Percentiles rank a stretch among this genome's conserved stretches.
These are phyloP conservation scores for Daboia siamensis DNA, from an alignment of 2,113 vertebrate genomes.

Conservation along the genomic window DNA sequence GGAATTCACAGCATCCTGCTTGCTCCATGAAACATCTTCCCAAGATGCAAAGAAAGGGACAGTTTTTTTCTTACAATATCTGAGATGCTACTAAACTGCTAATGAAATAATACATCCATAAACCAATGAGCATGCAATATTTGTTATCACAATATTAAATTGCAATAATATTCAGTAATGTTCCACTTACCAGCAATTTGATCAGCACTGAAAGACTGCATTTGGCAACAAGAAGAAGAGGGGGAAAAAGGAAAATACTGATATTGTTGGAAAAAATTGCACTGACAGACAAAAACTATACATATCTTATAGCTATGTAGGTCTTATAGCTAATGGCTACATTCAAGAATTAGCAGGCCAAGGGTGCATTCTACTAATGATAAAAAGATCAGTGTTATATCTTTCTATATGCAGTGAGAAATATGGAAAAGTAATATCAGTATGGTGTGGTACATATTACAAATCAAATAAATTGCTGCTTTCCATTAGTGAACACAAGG, in stretches of 20 bases:
- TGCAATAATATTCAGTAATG: conserved; percentile 32
- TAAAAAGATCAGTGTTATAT: not conserved
- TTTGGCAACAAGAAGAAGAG: conserved; percentile 53
- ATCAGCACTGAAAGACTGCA: conserved; percentile 82
- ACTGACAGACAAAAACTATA: conserved; percentile 70
- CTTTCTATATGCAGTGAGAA: not conserved
- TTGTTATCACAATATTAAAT: conserved; percentile 28
- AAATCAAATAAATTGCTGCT: not conserved
- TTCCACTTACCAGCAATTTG: conserved; percentile 80
- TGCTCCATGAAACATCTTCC: conserved; percentile 63
- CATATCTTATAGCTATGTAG: not conserved
- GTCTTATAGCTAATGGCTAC: not conserved
- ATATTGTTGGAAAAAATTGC: conserved; percentile 70
- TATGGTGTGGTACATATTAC: conserved; percentile 4
- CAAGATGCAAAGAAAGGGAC: conserved; percentile 52
- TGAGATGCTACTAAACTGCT: conserved; percentile 40
- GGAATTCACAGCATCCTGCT: conserved; percentile 64
- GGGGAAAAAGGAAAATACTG: conserved; percentile 61
- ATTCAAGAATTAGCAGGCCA: not conserved
- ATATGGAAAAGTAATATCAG: not conserved
- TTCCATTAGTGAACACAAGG: conserved; percentile 14
- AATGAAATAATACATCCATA: conserved; percentile 46
- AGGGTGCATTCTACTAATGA: not conserved
- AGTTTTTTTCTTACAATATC: conserved; percentile 55
- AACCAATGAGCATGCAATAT: conserved; percentile 39